Evolutionary conservation across 2,797 vertebrate genomes (phyloP).

Genomic region (Melanotaenia trifasciata): DNA sequence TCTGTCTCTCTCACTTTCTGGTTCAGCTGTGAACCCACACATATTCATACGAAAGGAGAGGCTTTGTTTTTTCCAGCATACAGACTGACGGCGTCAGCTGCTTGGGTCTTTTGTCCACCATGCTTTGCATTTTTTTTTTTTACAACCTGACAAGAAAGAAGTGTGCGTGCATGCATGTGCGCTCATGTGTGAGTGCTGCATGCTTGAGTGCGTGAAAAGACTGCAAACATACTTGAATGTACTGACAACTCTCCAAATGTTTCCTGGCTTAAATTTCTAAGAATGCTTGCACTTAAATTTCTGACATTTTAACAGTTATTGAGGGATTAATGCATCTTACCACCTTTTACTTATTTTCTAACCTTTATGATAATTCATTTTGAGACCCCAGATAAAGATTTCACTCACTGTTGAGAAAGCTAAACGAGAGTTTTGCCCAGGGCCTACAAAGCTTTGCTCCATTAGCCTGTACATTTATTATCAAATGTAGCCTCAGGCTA

Average conservation of each 20-base stretch:
- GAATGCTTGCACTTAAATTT: slow-evolving; percentile 6
- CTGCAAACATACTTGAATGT: slow-evolving; percentile 32
- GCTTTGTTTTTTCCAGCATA: slow-evolving; percentile 64
- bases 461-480: slow-evolving; percentile 53
- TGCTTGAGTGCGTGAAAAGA: slow-evolving; percentile 20
- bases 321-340: slow-evolving; percentile 10
- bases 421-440: slow-evolving; percentile 51
- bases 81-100: slow-evolving; percentile 76
- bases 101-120: slow-evolving; percentile 72
- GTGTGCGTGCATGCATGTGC: slow-evolving; percentile 11
- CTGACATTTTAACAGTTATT: neutral
- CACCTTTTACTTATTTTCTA: neutral
- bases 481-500: slow-evolving; percentile 59
- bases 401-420: slow-evolving; percentile 26
- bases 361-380: slow-evolving; percentile 12
- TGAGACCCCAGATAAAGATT: slow-evolving; percentile 29
- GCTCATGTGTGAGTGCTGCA: slow-evolving; percentile 14
- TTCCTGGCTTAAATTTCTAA: slow-evolving; percentile 22
- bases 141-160: slow-evolving; percentile 70
- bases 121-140: slow-evolving; percentile 80
- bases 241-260: slow-evolving; percentile 42
- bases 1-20: slow-evolving; percentile 22
- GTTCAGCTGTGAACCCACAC: slow-evolving; percentile 61
- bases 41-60: slow-evolving; percentile 61
- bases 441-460: slow-evolving; percentile 51